A percentile compares a stretch with the other conserved stretches of the same genome.
Evolutionary conservation across 2,888 invertebrate genomes (phyloP).

Genomic region (Fragum sueziense): DNA sequence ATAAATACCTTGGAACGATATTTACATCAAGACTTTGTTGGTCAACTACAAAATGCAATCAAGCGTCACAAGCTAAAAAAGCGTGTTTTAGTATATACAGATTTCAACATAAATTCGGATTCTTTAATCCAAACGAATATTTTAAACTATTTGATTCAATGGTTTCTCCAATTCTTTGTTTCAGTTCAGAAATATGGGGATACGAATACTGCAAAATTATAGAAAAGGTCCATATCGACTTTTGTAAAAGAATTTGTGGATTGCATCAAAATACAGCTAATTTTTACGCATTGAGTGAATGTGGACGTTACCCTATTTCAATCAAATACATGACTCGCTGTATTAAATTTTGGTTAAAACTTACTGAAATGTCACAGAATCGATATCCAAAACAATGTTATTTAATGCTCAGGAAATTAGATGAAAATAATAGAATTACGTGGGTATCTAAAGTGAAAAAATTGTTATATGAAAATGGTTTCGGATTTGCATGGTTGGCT

Average conservation of each 20-base stretch:
- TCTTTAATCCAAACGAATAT: neutral
- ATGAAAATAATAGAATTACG: constrained; percentile 14
- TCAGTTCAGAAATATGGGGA: constrained; percentile 18
- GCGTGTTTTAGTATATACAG: neutral
- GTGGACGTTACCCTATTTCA: neutral
- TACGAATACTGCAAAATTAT: neutral
- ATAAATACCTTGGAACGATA: neutral
- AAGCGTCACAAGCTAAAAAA: constrained; percentile 12
- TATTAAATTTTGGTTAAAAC: neutral
- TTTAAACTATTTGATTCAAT: constrained; percentile 22
- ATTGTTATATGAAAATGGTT: constrained; percentile 18
- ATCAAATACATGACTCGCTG: neutral
- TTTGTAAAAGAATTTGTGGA: neutral
- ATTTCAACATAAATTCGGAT: constrained; percentile 1
- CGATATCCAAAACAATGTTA: constrained; percentile 32
- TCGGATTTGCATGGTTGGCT: constrained; percentile 24
- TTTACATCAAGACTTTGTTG: neutral
- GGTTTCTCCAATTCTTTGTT: constrained; percentile 6
- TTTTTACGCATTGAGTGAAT: neutral
- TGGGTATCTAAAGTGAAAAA: constrained; percentile 20
- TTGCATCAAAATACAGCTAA: neutral
- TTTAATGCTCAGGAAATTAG: constrained; percentile 13
- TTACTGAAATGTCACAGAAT: neutral
- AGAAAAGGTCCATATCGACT: neutral
- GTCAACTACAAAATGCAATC: neutral